phyloP scores from a whole-genome alignment of 1,140 invertebrate genomes.

The Thalassaphorura encarpata region DNA sequence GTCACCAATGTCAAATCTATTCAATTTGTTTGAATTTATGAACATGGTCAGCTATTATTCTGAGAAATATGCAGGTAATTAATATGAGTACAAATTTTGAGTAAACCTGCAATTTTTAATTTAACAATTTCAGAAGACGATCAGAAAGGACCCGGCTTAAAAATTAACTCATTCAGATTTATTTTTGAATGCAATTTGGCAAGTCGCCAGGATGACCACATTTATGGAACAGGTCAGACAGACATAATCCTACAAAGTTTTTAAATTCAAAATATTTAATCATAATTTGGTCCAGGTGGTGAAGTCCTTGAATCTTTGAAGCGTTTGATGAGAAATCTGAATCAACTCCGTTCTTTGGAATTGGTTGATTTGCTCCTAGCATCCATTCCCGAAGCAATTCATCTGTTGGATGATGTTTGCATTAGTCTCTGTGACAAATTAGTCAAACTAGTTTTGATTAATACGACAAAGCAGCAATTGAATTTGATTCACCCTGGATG shows the following conservation, averaged over 20 bases:
- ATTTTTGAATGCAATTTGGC: constrained; percentile 68
- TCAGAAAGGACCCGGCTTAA: constrained; percentile 29
- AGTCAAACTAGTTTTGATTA: constrained; percentile 55
- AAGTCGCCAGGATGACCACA: constrained; percentile 42
- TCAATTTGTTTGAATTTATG: constrained; percentile 76
- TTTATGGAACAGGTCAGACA: constrained; percentile 43
- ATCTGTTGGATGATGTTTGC: constrained; percentile 64
- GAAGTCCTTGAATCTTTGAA: constrained; percentile 57
- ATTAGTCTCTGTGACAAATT: constrained; percentile 53
- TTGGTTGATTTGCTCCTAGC: constrained; percentile 68
- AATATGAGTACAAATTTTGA: background rate
- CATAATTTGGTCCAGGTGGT: constrained; percentile 32
- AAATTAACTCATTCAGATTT: constrained; percentile 56
- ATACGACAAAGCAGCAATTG: constrained; percentile 60
- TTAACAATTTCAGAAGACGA: constrained; percentile 24
- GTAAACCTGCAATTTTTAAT: background rate
- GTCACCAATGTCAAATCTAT: constrained; percentile 64
- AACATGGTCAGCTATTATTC: constrained; percentile 64
- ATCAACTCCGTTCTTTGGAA: constrained; percentile 53
- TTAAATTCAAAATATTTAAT: constrained; percentile 31
- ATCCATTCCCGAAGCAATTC: constrained; percentile 49
- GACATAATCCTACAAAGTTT: constrained; percentile 36
- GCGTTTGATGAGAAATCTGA: constrained; percentile 57
- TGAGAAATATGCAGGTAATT: constrained; percentile 37
- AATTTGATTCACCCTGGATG: constrained; percentile 64